Percentiles rank a stretch among this genome's conserved stretches.
phyloP scores from a whole-genome alignment of 2,888 invertebrate genomes.

The Chaetogeoica ovagalla region DNA sequence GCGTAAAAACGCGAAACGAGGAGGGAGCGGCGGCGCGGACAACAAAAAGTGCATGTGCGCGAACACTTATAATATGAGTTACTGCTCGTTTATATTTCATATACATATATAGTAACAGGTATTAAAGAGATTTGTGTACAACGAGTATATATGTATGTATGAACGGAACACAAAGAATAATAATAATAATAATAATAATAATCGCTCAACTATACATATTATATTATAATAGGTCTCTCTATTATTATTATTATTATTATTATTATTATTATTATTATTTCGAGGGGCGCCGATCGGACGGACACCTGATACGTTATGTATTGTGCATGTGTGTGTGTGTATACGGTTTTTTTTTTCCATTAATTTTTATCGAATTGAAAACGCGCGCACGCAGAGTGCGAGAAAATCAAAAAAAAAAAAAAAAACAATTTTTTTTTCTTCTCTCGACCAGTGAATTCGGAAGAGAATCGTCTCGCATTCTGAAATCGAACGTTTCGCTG shows the following conservation, averaged over 20 bases:
- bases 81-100: not conserved
- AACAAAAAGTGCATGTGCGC: slow-evolving; percentile 33
- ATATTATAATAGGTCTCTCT: not conserved
- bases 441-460: too few species aligned
- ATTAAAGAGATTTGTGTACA: not conserved
- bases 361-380: too few species aligned
- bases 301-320: slow-evolving; percentile 26
- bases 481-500: too few species aligned
- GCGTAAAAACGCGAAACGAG: slow-evolving; percentile 30
- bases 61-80: not conserved
- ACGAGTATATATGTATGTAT: too few species aligned
- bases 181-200: not conserved
- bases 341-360: not conserved
- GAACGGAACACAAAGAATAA: not conserved
- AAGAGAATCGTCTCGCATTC: too few species aligned
- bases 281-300: not conserved
- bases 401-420: too few species aligned
- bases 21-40: slow-evolving; percentile 7
- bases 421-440: too few species aligned
- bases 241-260: too few species aligned
- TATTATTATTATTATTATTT: slow-evolving; percentile 2
- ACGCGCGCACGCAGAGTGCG: too few species aligned
- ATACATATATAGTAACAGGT: slow-evolving; percentile 34
- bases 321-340: not conserved
- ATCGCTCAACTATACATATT: slow-evolving; percentile 25